phyloP scores from a whole-genome alignment of 2,888 invertebrate genomes.

The Amphipyra berbera region DNA sequence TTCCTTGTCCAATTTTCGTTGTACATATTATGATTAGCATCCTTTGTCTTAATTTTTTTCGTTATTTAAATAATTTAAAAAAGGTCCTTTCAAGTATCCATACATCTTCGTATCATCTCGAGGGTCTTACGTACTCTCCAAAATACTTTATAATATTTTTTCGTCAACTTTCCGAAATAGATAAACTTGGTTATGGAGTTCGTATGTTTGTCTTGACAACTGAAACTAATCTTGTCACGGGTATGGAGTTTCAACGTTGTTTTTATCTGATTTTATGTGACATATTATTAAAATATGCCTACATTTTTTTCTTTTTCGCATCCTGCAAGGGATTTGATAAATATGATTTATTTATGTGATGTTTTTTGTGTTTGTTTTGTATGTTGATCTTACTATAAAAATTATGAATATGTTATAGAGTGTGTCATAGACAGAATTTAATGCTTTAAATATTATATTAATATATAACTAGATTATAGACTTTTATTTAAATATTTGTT shows the following conservation, averaged over 20 bases:
- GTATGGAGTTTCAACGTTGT: constrained; percentile 57
- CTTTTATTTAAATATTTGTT: too few species aligned
- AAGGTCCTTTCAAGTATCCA: constrained; percentile 17
- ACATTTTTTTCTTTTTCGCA: constrained; percentile 40
- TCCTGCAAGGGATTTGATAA: constrained; percentile 26
- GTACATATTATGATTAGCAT: too few species aligned
- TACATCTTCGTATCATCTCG: constrained; percentile 50
- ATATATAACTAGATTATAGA: too few species aligned
- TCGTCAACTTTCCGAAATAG: constrained; percentile 67
- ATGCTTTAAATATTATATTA: too few species aligned
- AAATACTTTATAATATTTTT: constrained; percentile 74
- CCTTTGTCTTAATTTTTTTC: background rate
- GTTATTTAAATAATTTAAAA: background rate
- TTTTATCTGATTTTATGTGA: constrained; percentile 61
- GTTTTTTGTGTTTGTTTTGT: constrained; percentile 13
- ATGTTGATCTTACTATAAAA: background rate
- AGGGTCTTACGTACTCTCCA: constrained; percentile 55
- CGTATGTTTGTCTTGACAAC: constrained; percentile 61
- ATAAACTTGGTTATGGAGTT: constrained; percentile 68
- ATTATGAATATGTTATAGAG: background rate
- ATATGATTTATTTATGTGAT: constrained; percentile 26
- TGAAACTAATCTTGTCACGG: constrained; percentile 65
- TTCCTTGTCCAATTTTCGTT: too few species aligned
- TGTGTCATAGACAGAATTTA: background rate
- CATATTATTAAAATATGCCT: constrained; percentile 55